Conservation (phyloP, 2,797 vertebrate genomes). For the Phoxinus dragarum region DNA sequence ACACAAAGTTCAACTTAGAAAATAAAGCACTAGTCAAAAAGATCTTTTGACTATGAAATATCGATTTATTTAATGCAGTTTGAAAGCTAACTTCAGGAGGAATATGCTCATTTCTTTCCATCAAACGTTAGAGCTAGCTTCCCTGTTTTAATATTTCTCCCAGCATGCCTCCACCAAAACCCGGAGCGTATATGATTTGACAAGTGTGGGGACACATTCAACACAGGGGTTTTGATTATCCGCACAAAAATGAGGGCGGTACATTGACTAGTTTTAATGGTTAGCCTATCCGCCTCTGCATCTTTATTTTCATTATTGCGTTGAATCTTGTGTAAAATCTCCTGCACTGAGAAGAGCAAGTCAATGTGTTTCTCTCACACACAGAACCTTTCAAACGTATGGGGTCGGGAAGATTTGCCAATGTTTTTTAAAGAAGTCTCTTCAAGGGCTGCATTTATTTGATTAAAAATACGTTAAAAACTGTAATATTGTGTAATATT, state of each 20-base stretch:
- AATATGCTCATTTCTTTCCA: neutral
- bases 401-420: neutral
- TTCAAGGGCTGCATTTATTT: neutral
- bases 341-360: neutral
- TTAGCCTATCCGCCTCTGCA: neutral
- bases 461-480: neutral
- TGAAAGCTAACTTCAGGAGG: neutral
- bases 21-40: neutral
- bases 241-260: neutral
- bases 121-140: neutral
- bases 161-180: neutral
- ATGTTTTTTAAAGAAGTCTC: neutral
- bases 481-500: neutral
- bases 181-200: neutral
- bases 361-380: neutral
- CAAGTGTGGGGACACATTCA: conserved; percentile 10
- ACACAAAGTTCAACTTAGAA: neutral
- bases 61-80: neutral
- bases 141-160: neutral
- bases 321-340: neutral
- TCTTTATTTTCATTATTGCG: neutral
- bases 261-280: neutral
- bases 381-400: no score
- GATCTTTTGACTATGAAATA: neutral
- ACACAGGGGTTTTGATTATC: conserved; percentile 15